These are phyloP conservation scores for Metopolophium dirhodum DNA, from an alignment of 1,140 invertebrate species.

Conservation along the genomic window DNA sequence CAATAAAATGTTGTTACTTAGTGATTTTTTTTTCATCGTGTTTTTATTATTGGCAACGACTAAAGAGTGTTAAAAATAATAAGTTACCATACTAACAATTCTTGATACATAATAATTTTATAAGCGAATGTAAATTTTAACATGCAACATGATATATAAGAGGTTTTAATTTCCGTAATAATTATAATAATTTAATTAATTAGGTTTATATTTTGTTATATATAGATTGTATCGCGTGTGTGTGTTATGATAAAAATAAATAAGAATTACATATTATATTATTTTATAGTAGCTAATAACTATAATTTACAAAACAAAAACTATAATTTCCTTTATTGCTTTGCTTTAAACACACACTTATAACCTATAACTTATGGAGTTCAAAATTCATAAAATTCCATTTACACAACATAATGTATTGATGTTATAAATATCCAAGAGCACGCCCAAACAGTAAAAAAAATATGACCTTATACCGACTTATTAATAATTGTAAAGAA, in stretches of 20 bases:
- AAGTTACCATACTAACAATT: background rate
- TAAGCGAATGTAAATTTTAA: background rate
- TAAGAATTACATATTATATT: background rate
- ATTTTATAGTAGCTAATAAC: background rate
- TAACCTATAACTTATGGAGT: background rate
- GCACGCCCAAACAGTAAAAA: background rate
- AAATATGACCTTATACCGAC: background rate
- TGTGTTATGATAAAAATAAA: background rate
- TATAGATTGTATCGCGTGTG: background rate
- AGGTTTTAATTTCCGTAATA: background rate
- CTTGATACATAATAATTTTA: background rate
- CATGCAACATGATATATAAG: background rate
- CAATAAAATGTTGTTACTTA: background rate
- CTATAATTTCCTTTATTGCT: background rate
- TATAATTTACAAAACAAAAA: background rate
- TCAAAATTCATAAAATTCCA: background rate
- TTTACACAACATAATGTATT: background rate
- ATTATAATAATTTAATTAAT: slow-evolving; percentile 26
- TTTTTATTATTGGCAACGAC: background rate
- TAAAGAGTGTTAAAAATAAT: background rate
- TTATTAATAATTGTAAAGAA: background rate
- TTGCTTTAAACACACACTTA: background rate
- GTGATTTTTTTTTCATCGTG: background rate
- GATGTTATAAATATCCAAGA: background rate
- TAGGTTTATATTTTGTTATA: background rate